Conservation (phyloP, 2,888 invertebrate genomes). For the Drosophila peninsularis region DNA sequence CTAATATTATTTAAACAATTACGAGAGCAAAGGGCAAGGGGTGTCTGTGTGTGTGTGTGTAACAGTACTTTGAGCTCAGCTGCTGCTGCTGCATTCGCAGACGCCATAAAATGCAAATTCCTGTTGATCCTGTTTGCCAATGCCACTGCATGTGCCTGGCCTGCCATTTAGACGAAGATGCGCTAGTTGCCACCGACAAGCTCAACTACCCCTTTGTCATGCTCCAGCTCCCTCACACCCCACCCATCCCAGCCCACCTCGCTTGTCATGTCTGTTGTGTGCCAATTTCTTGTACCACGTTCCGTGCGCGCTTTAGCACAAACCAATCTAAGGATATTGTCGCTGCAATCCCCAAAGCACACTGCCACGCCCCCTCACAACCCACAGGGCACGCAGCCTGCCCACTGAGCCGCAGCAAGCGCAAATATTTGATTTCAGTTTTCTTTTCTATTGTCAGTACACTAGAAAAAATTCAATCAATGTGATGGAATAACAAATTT, state of each 20-base stretch:
- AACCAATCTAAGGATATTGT: conserved; percentile 80
- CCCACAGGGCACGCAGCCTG: conserved; percentile 10
- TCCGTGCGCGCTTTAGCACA: conserved; percentile 64
- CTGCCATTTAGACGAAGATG: conserved; percentile 63
- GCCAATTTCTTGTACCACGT: conserved; percentile 74
- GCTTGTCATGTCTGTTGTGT: conserved; percentile 71
- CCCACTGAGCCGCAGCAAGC: conserved; percentile 41
- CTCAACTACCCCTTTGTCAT: background rate
- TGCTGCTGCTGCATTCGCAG: conserved; percentile 62
- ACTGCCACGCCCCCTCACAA: conserved; percentile 13
- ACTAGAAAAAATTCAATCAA: conserved; percentile 21
- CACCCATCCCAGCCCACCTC: background rate
- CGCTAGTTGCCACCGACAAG: conserved; percentile 31
- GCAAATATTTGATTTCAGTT: conserved; percentile 76
- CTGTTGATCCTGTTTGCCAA: conserved; percentile 77
- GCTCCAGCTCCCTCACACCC: background rate
- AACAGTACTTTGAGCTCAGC: conserved; percentile 11
- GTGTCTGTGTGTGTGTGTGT: background rate
- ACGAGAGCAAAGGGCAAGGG: conserved; percentile 3
- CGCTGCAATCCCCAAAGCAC: conserved; percentile 59
- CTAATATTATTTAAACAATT: conserved; percentile 74
- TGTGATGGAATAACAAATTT: background rate
- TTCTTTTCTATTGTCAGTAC: conserved; percentile 23
- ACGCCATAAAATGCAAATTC: conserved; percentile 80
- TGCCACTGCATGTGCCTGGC: conserved; percentile 76